These are phyloP conservation scores for Bruchidius siliquastri DNA, from an alignment of 2,888 invertebrate species.

Conservation along the genomic window DNA sequence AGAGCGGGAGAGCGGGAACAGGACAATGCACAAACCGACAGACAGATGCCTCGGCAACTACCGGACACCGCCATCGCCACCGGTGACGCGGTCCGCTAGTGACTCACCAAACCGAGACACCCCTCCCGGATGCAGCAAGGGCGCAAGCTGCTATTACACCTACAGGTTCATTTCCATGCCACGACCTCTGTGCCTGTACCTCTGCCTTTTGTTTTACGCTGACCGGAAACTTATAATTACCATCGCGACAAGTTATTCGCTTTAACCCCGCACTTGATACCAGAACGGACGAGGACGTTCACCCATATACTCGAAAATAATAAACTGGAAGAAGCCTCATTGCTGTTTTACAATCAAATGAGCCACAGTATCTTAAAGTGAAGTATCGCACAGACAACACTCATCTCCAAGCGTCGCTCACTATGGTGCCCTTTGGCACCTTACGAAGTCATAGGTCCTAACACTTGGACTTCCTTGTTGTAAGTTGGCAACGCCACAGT, in stretches of 20 bases:
- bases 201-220: not conserved
- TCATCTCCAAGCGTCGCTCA: no score
- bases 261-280: not conserved
- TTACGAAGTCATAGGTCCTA: no score
- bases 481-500: no score
- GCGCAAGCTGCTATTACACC: not conserved
- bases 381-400: no score
- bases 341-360: no score
- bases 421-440: no score
- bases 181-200: not conserved
- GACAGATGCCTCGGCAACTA: not conserved
- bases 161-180: not conserved
- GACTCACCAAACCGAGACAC: constrained; percentile 25
- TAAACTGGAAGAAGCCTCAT: no score
- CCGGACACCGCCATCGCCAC: not conserved
- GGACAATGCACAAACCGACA: not conserved
- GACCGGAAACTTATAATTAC: not conserved
- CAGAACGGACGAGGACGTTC: not conserved
- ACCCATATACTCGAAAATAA: no score
- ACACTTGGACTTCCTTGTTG: no score
- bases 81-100: constrained; percentile 22
- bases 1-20: no score
- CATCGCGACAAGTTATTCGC: not conserved
- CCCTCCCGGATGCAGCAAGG: constrained; percentile 10
- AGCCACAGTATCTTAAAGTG: no score